These are phyloP conservation scores for Lissocephala sabroskyi DNA, from an alignment of 2,888 invertebrate genomes.

Conservation along the genomic window DNA sequence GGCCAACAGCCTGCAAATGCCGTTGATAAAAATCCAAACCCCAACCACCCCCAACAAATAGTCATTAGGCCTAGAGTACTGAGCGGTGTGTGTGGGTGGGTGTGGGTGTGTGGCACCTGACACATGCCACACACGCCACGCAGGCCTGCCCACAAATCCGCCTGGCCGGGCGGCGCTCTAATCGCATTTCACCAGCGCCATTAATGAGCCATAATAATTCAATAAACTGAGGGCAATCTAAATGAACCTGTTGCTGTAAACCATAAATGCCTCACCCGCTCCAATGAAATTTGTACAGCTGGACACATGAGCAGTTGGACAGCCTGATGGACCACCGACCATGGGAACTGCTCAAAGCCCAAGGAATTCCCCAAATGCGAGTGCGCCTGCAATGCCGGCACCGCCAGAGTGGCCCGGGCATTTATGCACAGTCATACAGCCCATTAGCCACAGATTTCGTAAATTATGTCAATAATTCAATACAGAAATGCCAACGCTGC, in stretches of 20 bases:
- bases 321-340: no score
- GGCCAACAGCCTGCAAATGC: slow-evolving; percentile 33
- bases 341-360: no score
- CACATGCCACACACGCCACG: slow-evolving; percentile 4
- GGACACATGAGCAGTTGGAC: no score
- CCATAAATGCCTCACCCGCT: no score
- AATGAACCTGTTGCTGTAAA: slow-evolving; percentile 50
- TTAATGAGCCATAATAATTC: slow-evolving; percentile 55
- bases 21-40: slow-evolving; percentile 9
- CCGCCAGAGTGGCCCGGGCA: slow-evolving; percentile 24
- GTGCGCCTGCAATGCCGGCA: no score
- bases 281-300: no score
- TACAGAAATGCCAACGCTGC: slow-evolving; percentile 50
- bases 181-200: slow-evolving; percentile 34
- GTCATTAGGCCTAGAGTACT: background rate
- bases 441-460: slow-evolving; percentile 63
- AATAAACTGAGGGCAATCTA: slow-evolving; percentile 49
- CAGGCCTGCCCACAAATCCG: background rate
- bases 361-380: no score
- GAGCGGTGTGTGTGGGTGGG: background rate
- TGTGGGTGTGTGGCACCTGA: background rate
- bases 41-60: slow-evolving; percentile 11
- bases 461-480: slow-evolving; percentile 64
- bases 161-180: slow-evolving; percentile 15
- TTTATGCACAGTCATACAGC: slow-evolving; percentile 41